Conservation (phyloP, 2,797 vertebrate genomes). For the Podargus strigoides region DNA sequence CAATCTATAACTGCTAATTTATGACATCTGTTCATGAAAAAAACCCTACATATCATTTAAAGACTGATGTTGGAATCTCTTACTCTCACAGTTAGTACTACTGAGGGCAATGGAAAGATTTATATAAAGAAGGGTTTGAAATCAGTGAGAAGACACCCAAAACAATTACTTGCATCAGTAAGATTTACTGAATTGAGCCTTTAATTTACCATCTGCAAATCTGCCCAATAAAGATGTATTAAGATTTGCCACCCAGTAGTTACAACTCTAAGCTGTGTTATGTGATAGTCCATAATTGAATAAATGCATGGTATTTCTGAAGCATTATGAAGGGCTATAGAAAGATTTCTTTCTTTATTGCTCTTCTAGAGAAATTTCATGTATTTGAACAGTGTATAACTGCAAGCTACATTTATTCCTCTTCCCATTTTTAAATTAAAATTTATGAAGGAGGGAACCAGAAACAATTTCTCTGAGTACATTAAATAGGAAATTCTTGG, state of each 20-base stretch:
- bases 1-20: neutral
- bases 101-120: neutral
- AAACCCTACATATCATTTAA: neutral
- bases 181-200: constrained; percentile 10
- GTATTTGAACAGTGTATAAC: neutral
- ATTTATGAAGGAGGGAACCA: neutral
- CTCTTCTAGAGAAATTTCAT: neutral
- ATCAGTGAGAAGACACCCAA: neutral
- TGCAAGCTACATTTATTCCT: neutral
- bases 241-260: neutral
- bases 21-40: neutral
- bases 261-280: neutral
- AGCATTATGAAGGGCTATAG: neutral
- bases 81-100: neutral
- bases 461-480: neutral
- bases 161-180: neutral
- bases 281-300: neutral
- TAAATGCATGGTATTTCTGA: neutral
- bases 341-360: neutral
- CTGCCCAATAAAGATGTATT: neutral
- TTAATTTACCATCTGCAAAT: constrained; percentile 15
- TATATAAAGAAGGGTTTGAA: neutral
- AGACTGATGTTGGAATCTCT: neutral
- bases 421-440: neutral
- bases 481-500: neutral